Base-by-base conservation (phyloP, 92 coral and sea anemone genomes). In the Zoanthus solanderi region DNA sequence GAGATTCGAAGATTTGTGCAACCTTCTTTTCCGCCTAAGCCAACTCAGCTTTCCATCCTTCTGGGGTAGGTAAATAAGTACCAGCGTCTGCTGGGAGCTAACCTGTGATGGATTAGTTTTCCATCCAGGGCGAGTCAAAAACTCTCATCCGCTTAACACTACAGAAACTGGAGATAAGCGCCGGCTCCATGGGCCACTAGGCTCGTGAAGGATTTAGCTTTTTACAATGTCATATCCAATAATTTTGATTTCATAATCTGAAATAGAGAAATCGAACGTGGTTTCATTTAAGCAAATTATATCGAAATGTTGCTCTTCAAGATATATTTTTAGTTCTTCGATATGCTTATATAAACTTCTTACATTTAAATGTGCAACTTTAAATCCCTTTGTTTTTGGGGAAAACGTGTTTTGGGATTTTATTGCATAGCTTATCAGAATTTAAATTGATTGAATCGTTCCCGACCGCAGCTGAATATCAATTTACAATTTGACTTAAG, bases 321-420 rank as follows among this genome's bases (percentile, higher is more conserved):
- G 87, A 68, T 68, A 83, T 68, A 83, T 44, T 83, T 66, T 83
- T 83, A 71, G 72, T 83, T 83, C 87, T 45, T 83, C 78, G 87
- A 83, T 83, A 46, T 83, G 87, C 87, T 83, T 83, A 67, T 34
- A 16, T 83, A 83, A 69, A 71, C 87, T 83, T 83, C 87, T 83
- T 83, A 83, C 63, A 67, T 83, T 83, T 82, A 82, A 82, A 17
- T 82, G 81, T 58, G 30, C 83, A 16, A 77, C 23, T 31, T 82
- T 82, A 45, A 82, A 82, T 34, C 86, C 76, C 69, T 58, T 82
- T 30, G 75, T 82, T 57, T 23, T 81, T 81, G 45, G 86, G 75
- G 69, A 12, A 79, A 31, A 50, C 86, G 71, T 82, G 58, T 28
- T 82, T 82, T 82, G 76, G 9, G 69, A 65, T 37, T 65, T 30